phyloP scores from a whole-genome alignment of 2,888 invertebrate species.

The Drosophila phalerata region DNA sequence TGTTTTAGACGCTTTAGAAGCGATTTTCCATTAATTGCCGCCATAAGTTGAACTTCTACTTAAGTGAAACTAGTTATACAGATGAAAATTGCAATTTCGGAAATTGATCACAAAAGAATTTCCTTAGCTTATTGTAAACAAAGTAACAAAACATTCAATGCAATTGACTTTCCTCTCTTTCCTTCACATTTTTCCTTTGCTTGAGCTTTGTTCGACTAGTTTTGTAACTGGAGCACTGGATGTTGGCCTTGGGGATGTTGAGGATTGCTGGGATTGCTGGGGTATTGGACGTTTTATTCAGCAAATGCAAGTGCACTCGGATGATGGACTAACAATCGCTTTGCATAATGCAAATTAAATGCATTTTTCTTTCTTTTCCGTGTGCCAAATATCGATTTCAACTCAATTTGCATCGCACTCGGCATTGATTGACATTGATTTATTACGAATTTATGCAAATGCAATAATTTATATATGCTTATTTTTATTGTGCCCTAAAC shows the following conservation, averaged over 20 bases:
- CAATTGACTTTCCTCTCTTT: neutral
- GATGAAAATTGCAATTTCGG: constrained; percentile 25
- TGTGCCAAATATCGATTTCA: constrained; percentile 29
- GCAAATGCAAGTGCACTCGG: constrained; percentile 19
- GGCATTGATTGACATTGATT: constrained; percentile 58
- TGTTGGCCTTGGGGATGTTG: constrained; percentile 19
- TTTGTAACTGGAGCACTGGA: constrained; percentile 12
- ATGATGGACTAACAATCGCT: constrained; percentile 39
- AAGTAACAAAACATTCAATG: constrained; percentile 5
- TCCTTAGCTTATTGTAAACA: constrained; percentile 17
- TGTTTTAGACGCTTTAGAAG: constrained; percentile 11
- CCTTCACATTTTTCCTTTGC: neutral
- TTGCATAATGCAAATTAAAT: constrained; percentile 59
- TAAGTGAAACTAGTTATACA: neutral
- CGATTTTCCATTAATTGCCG: constrained; percentile 43
- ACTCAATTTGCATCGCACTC: constrained; percentile 27
- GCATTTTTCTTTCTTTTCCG: constrained; percentile 4
- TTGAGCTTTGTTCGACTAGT: constrained; percentile 6
- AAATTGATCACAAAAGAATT: constrained; percentile 32
- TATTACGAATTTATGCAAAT: constrained; percentile 37
- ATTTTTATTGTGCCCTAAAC: constrained; percentile 22
- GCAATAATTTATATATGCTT: constrained; percentile 38
- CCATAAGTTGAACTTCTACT: constrained; percentile 4
- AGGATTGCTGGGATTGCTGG: constrained; percentile 4
- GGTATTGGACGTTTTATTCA: neutral